Percentiles rank a stretch among this genome's conserved stretches.
phyloP scores from a whole-genome alignment of 2,113 vertebrate genomes.

The Anoplopoma fimbria region DNA sequence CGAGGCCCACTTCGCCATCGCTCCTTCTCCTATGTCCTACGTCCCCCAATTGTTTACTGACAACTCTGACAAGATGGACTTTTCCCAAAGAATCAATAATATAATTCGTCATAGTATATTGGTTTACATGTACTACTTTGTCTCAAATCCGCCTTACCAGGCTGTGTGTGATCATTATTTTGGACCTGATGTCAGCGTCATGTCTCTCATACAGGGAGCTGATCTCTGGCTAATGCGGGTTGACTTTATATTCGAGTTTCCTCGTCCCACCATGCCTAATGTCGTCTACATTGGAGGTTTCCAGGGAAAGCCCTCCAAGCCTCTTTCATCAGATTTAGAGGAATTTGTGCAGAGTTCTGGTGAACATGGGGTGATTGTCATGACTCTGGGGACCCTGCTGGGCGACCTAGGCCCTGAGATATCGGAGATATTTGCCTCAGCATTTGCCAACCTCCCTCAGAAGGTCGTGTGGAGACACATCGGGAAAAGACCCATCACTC shows the following conservation, averaged over 20 bases:
- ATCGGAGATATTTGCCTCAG: slow-evolving; percentile 64
- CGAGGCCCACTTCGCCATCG: slow-evolving; percentile 70
- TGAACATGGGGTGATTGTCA: slow-evolving; percentile 72
- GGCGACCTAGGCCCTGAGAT: slow-evolving; percentile 58
- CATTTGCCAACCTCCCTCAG: slow-evolving; percentile 75
- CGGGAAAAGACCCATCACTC: slow-evolving; percentile 41
- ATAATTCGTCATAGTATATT: slow-evolving; percentile 42
- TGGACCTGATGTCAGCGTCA: slow-evolving; percentile 11
- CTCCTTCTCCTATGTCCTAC: slow-evolving; percentile 77
- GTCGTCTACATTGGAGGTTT: slow-evolving; percentile 79
- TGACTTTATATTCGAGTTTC: slow-evolving; percentile 80
- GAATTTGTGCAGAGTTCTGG: slow-evolving; percentile 76
- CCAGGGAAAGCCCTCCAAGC: slow-evolving; percentile 67
- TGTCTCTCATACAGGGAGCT: slow-evolving; percentile 66
- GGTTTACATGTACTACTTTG: slow-evolving; percentile 41
- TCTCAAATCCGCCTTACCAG: slow-evolving; percentile 63
- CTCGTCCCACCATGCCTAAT: slow-evolving; percentile 81
- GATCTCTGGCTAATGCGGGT: slow-evolving; percentile 79
- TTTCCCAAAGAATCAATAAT: slow-evolving; percentile 73
- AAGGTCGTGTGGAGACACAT: slow-evolving; percentile 79
- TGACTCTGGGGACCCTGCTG: slow-evolving; percentile 77
- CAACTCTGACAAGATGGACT: slow-evolving; percentile 67
- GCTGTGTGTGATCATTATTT: slow-evolving; percentile 70
- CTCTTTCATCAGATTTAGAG: slow-evolving; percentile 72
- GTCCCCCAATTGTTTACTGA: slow-evolving; percentile 64